Conservation (phyloP, 1,140 invertebrate species). For the Danaus plexippus region DNA sequence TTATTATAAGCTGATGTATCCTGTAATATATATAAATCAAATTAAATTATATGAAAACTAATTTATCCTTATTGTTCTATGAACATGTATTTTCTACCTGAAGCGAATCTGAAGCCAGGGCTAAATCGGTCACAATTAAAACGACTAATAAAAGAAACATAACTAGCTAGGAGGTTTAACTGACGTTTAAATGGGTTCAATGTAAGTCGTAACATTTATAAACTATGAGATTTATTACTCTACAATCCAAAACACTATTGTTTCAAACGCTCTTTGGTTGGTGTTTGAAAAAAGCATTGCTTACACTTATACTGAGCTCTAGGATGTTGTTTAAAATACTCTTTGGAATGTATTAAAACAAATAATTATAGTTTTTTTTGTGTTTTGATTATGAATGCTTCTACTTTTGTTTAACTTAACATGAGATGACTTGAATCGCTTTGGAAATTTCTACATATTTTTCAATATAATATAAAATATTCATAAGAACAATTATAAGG, state of each 20-base stretch:
- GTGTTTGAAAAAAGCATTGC: slow-evolving; percentile 18
- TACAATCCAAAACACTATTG: slow-evolving; percentile 24
- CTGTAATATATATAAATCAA: slow-evolving; percentile 6
- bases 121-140: slow-evolving; percentile 11
- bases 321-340: too few species aligned
- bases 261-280: slow-evolving; percentile 4
- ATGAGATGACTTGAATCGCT: too few species aligned
- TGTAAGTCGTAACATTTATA: slow-evolving; percentile 18
- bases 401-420: too few species aligned
- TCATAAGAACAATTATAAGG: too few species aligned
- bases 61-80: too few species aligned
- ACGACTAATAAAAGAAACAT: slow-evolving; percentile 18
- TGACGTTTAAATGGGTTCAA: slow-evolving; percentile 1
- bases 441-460: too few species aligned
- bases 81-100: slow-evolving; percentile 17
- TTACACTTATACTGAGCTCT: neutral
- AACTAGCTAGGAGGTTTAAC: slow-evolving; percentile 1
- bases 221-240: slow-evolving; percentile 22
- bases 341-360: too few species aligned
- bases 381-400: too few species aligned
- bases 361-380: too few species aligned
- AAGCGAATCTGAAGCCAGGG: slow-evolving; percentile 9
- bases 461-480: too few species aligned
- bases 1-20: slow-evolving; percentile 13
- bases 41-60: too few species aligned